Evolutionary conservation across 2,888 invertebrate species (phyloP).

Genomic region (Bursaphelenchus okinawaensis): DNA sequence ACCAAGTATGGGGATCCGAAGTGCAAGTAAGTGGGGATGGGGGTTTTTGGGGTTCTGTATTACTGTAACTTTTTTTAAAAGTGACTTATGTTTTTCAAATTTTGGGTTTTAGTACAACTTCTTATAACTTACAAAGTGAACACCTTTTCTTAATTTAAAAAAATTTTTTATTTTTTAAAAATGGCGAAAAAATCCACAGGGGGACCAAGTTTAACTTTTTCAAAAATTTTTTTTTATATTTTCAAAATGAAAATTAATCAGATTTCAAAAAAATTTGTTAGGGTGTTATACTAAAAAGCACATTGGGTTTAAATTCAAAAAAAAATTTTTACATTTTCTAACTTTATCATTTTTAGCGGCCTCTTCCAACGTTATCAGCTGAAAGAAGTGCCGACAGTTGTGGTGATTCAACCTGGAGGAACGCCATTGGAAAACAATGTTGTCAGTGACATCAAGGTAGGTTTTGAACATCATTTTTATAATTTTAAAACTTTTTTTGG

Average conservation of each 20-base stretch:
- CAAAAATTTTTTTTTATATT: not conserved
- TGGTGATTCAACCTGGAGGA: not conserved
- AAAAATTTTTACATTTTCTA: not conserved
- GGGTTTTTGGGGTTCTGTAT: not conserved
- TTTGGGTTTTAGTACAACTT: too few relatives aligned
- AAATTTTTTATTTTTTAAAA: not conserved
- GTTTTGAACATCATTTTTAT: too few relatives aligned
- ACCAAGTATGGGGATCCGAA: not conserved
- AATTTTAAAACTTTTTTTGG: too few relatives aligned
- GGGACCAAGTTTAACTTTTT: not conserved
- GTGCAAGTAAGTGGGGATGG: not conserved
- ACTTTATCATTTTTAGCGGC: not conserved
- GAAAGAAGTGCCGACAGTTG: not conserved
- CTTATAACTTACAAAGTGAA: too few relatives aligned
- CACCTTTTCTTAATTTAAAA: too few relatives aligned
- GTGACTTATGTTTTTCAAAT: too few relatives aligned
- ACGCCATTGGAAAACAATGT: not conserved
- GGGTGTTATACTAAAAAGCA: not conserved
- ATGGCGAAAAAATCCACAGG: not conserved
- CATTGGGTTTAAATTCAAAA: not conserved
- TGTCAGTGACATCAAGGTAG: not conserved
- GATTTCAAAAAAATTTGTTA: not conserved
- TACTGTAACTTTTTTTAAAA: too few relatives aligned
- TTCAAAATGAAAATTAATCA: not conserved
- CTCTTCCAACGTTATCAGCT: not conserved